Conservation (phyloP, 2,113 vertebrate genomes). For the Pangasianodon hypophthalmus region DNA sequence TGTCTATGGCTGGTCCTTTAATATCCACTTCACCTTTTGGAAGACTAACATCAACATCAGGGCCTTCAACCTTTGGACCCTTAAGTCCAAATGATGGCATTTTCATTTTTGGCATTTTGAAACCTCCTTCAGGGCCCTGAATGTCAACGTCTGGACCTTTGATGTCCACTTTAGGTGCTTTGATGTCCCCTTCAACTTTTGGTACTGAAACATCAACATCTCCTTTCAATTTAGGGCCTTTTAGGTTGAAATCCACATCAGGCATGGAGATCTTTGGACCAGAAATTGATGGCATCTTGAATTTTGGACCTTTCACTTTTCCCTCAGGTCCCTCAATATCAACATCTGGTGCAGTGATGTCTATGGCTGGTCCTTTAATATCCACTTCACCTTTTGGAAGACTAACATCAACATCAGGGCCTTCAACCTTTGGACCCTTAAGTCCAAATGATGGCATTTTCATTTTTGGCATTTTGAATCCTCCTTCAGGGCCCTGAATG, state of each 20-base stretch:
- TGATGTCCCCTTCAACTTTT: constrained; percentile 29
- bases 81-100: too few species aligned
- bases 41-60: not conserved
- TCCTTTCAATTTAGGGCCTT: constrained; percentile 53
- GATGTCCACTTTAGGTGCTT: constrained; percentile 54
- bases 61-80: too few species aligned
- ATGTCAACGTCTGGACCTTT: constrained; percentile 22
- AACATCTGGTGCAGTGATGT: too few species aligned
- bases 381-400: too few species aligned
- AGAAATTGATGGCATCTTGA: constrained; percentile 72
- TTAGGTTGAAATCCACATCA: constrained; percentile 54
- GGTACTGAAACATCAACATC: constrained; percentile 32
- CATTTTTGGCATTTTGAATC: constrained; percentile 7
- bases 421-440: constrained; percentile 43
- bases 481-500: constrained; percentile 5
- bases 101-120: constrained; percentile 53
- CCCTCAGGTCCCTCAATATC: too few species aligned
- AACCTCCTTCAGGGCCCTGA: constrained; percentile 54
- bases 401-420: constrained; percentile 29
- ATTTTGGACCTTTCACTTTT: constrained; percentile 28
- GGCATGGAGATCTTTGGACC: constrained; percentile 68
- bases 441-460: not conserved
- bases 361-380: too few species aligned
- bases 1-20: not conserved
- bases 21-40: constrained; percentile 38